These are phyloP conservation scores for Cistogaster globosa DNA, from an alignment of 2,888 invertebrate genomes.

Conservation along the genomic window DNA sequence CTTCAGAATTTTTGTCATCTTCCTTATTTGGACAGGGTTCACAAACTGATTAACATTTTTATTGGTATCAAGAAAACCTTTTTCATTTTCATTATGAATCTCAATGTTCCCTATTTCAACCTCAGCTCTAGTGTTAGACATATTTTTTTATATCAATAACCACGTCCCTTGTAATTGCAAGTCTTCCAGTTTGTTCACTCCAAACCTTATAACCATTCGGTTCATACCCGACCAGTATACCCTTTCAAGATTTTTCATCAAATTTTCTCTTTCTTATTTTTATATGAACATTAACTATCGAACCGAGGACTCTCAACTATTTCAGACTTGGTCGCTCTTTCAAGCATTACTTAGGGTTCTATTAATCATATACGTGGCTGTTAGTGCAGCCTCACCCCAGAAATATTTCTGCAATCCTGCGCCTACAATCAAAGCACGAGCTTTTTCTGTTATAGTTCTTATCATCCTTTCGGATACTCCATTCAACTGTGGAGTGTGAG, in stretches of 20 bases:
- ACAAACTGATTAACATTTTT: background rate
- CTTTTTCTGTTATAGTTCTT: conserved; percentile 79
- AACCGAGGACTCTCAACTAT: conserved; percentile 68
- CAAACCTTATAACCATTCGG: conserved; percentile 70
- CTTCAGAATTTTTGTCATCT: background rate
- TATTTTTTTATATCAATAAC: conserved; percentile 68
- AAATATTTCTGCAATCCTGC: conserved; percentile 77
- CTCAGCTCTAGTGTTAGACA: conserved; percentile 64
- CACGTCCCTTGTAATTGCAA: conserved; percentile 71
- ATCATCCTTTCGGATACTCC: conserved; percentile 78
- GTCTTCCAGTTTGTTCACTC: conserved; percentile 59
- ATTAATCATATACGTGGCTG: conserved; percentile 80
- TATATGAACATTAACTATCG: conserved; percentile 68
- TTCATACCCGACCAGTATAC: conserved; percentile 62
- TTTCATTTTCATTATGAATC: background rate
- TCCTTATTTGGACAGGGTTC: conserved; percentile 38
- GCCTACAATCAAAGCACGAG: conserved; percentile 77
- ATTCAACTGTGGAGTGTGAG: conserved; percentile 80
- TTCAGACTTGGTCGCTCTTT: conserved; percentile 69
- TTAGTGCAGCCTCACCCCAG: conserved; percentile 78
- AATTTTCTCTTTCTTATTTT: conserved; percentile 70
- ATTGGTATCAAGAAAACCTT: background rate
- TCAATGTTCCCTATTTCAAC: background rate
- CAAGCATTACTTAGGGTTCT: conserved; percentile 78
- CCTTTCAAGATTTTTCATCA: conserved; percentile 69